Evolutionary conservation across 1,140 invertebrate species (phyloP).

Genomic region (Bicyclus anynana): DNA sequence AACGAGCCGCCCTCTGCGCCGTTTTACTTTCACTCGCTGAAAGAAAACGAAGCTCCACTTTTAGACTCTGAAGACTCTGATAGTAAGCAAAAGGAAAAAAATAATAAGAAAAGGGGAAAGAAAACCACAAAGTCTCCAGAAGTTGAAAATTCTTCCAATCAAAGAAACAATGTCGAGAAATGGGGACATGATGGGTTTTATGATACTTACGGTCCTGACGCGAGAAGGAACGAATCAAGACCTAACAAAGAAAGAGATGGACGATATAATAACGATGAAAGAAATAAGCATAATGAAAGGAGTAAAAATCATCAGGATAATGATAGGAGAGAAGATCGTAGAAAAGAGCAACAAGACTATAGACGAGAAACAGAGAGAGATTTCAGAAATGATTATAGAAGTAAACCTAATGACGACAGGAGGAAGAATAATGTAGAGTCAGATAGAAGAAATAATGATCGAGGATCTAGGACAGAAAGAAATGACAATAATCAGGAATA

Average conservation of each 20-base stretch:
- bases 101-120: constrained; percentile 42
- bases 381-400: constrained; percentile 4
- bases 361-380: constrained; percentile 1
- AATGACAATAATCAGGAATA: neutral
- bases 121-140: constrained; percentile 31
- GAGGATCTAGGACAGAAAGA: constrained; percentile 3
- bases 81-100: constrained; percentile 31
- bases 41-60: constrained; percentile 26
- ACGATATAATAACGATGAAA: constrained; percentile 13
- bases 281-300: constrained; percentile 10
- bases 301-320: constrained; percentile 8
- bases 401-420: neutral
- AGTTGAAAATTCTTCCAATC: constrained; percentile 29
- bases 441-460: constrained; percentile 2
- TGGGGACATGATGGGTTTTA: constrained; percentile 71
- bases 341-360: neutral
- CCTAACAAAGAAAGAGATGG: constrained; percentile 27
- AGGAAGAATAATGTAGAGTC: constrained; percentile 11
- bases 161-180: constrained; percentile 34
- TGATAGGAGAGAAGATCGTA: constrained; percentile 11
- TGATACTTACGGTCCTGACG: constrained; percentile 59
- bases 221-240: constrained; percentile 37
- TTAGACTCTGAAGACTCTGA: constrained; percentile 51
- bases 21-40: too few species aligned
- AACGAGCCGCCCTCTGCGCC: too few species aligned